Conservation (phyloP, 2,113 vertebrate species). For the Dicentrarchus labrax region DNA sequence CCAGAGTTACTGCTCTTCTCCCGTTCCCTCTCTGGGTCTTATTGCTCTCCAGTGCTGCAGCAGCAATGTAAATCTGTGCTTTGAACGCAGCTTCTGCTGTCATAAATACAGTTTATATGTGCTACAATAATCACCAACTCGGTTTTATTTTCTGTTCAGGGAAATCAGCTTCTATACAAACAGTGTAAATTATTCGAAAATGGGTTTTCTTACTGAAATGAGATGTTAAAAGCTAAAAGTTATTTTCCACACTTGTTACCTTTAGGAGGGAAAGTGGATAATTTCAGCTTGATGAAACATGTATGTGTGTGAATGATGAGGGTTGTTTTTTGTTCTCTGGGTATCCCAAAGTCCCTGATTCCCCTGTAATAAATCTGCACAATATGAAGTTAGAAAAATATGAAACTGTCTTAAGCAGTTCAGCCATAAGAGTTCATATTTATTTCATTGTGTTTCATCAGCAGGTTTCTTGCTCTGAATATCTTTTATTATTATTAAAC, state of each 20-base stretch:
- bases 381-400: neutral
- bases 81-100: neutral
- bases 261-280: constrained; percentile 3
- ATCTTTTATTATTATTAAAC: no score
- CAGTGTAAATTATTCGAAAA: constrained; percentile 19
- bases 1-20: neutral
- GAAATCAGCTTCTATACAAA: constrained; percentile 39
- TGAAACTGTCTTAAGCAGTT: neutral
- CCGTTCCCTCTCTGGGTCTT: neutral
- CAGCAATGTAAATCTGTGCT: constrained; percentile 2
- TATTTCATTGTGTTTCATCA: constrained; percentile 25
- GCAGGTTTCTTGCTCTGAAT: neutral
- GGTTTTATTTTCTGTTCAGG: constrained; percentile 40
- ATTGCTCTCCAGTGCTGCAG: constrained; percentile 11
- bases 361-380: neutral
- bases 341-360: neutral
- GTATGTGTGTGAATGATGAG: neutral
- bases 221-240: constrained; percentile 14
- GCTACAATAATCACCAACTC: constrained; percentile 32
- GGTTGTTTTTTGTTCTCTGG: constrained; percentile 15
- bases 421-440: constrained; percentile 5
- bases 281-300: constrained; percentile 32
- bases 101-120: constrained; percentile 38
- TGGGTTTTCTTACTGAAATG: constrained; percentile 31
- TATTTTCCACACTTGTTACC: constrained; percentile 25